Base-by-base conservation (phyloP, 2,888 invertebrate species). In the Apotomis turbidana region DNA sequence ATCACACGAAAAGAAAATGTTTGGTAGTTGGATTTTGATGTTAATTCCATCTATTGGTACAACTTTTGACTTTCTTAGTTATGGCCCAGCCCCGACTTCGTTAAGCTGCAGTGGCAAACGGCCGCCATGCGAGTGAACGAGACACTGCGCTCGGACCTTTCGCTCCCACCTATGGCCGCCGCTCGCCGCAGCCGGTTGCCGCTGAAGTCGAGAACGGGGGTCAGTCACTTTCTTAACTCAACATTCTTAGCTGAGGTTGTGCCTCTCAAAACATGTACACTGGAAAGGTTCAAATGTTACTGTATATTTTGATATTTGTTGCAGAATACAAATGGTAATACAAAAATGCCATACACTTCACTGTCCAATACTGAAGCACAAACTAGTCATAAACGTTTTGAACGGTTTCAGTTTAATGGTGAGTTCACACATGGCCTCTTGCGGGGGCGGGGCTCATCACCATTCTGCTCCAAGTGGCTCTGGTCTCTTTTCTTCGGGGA, bases 401-500 rank as follows among this genome's bases (percentile, higher is more conserved):
- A 78, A 77, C 68, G 74, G 69, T 81, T 86, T 91, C 88, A 92
- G 84, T 90, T 89, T 59, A 88, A 79, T 0, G 88, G 89, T 3
- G 89, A 86, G 76, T 86, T 95, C 60, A 95, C 85, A 78, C 95
- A 94, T 58, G 94, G 95, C 89, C 95, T 94, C 85, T 95, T 95
- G 82, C 94, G 94, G 10, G 94, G 94, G 77, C 94, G 86, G 64
- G 87, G 90, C 51, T 94, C 93, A n/a, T 94, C 93, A 51, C 95
- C 95, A 73, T 95, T 95, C 76, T 94, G 94, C 76, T 93, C 93
- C 70, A 91, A 82, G 75, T 90, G 90, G 79, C 90, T 94, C 75
- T 92, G 91, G 75, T 95, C 95, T 75, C 95, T 90, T 85, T 95
- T 95, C 82, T 95, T 95, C 76, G 95, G 95, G 52, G 95, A 94